phyloP scores from a whole-genome alignment of 2,113 vertebrate genomes.

The Etia nguti region DNA sequence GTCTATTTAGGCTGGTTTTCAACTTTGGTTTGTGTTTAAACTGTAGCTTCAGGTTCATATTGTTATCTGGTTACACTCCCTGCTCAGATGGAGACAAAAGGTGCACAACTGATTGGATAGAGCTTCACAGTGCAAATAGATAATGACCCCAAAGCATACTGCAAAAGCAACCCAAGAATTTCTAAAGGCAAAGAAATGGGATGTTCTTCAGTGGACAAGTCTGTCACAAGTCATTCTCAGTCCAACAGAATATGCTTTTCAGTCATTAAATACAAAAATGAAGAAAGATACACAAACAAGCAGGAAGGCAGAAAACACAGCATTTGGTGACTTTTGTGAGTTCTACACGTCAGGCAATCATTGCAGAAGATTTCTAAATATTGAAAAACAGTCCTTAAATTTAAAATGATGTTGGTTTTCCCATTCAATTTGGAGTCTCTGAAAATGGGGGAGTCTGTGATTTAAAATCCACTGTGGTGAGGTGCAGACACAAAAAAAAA shows the following conservation, averaged over 20 bases:
- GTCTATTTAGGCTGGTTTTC: too few species aligned
- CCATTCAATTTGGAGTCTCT: not conserved
- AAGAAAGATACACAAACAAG: not conserved
- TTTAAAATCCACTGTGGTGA: not conserved
- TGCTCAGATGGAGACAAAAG: not conserved
- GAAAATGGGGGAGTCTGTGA: not conserved
- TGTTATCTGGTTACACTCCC: not conserved
- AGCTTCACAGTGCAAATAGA: not conserved
- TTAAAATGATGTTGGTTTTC: not conserved
- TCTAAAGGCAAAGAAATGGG: not conserved
- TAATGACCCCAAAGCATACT: not conserved
- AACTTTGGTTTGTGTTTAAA: too few species aligned
- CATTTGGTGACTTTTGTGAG: not conserved
- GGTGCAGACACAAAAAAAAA: too few species aligned
- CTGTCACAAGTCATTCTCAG: not conserved
- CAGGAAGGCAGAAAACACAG: not conserved
- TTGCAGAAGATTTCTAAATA: not conserved
- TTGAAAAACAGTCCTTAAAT: not conserved
- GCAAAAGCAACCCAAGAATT: not conserved
- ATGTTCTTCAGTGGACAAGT: not conserved
- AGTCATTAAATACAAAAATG: not conserved
- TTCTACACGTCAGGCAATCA: rapidly evolving
- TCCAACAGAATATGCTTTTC: not conserved
- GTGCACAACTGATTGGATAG: not conserved
- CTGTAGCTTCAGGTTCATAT: not conserved